These are phyloP conservation scores for Lepus townsendii DNA, from an alignment of 2,797 vertebrate species.

Conservation along the genomic window DNA sequence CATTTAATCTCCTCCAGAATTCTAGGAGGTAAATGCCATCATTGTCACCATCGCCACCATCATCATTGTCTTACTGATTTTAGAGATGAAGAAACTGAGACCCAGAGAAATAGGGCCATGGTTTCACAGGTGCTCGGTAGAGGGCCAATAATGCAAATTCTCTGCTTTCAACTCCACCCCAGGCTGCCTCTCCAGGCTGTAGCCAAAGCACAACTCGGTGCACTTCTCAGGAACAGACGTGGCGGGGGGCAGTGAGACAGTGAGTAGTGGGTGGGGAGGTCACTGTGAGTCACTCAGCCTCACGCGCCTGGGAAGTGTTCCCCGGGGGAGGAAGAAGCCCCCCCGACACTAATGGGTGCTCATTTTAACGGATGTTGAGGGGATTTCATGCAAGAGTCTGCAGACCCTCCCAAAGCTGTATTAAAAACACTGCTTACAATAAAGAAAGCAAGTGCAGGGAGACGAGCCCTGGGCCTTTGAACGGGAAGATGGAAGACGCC, in stretches of 20 bases:
- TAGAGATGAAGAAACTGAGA: neutral
- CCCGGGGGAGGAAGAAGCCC: neutral
- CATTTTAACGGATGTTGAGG: neutral
- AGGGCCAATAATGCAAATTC: neutral
- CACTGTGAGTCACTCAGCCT: neutral
- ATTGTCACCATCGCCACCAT: rapidly evolving
- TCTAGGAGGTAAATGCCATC: neutral
- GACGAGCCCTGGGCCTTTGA: neutral
- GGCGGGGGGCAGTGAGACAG: neutral
- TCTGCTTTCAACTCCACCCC: rapidly evolving
- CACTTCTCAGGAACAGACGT: neutral
- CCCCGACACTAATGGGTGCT: too few species aligned
- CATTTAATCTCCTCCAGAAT: neutral
- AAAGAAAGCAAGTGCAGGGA: neutral
- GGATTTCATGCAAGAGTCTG: neutral
- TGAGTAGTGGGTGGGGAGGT: neutral
- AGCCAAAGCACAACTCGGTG: neutral
- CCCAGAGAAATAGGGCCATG: neutral
- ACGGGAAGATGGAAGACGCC: neutral
- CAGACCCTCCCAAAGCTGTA: neutral
- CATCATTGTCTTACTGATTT: neutral
- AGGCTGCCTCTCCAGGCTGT: neutral
- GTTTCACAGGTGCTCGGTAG: neutral
- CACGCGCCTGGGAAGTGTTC: neutral
- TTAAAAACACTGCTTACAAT: neutral